A percentile compares a stretch with the other conserved stretches of the same genome.
These are phyloP conservation scores for Catharus minimus DNA, from an alignment of 2,113 vertebrate genomes.

Conservation along the genomic window DNA sequence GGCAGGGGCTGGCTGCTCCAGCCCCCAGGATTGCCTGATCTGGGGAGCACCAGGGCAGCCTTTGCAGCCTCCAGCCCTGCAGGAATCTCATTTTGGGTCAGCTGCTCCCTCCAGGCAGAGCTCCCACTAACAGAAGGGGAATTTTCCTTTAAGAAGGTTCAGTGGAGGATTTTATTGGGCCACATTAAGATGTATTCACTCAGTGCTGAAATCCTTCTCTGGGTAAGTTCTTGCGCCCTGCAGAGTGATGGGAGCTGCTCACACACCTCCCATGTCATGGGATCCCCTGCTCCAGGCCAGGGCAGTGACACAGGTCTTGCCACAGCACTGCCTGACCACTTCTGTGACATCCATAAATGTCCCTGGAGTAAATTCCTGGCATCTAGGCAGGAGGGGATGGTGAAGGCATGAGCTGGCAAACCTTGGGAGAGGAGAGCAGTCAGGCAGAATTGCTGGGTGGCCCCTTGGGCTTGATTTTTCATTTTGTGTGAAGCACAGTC, in stretches of 20 bases:
- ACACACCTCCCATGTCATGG: rapidly evolving
- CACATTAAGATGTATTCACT: not conserved
- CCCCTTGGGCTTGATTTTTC: not conserved
- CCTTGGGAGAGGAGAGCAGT: not conserved
- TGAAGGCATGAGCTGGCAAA: not conserved
- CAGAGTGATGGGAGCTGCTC: not conserved
- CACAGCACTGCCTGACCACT: rapidly evolving
- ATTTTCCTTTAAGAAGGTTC: not conserved
- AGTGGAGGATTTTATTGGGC: not conserved
- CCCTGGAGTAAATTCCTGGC: not conserved
- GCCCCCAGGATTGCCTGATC: not conserved
- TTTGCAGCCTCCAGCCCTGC: not conserved
- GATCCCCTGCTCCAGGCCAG: not conserved
- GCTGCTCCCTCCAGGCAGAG: not conserved
- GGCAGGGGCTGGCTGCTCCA: not conserved
- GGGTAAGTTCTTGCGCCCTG: not conserved
- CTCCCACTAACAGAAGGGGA: not conserved
- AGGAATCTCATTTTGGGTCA: rapidly evolving
- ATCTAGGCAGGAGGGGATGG: not conserved
- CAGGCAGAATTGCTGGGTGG: not conserved
- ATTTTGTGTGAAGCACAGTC: not conserved
- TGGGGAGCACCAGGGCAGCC: rapidly evolving
- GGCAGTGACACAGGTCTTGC: not conserved
- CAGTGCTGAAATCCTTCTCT: not conserved
- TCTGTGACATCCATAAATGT: not conserved